Evolutionary conservation across 1,140 invertebrate species (phyloP).

Genomic region (Ridgeia piscesae): DNA sequence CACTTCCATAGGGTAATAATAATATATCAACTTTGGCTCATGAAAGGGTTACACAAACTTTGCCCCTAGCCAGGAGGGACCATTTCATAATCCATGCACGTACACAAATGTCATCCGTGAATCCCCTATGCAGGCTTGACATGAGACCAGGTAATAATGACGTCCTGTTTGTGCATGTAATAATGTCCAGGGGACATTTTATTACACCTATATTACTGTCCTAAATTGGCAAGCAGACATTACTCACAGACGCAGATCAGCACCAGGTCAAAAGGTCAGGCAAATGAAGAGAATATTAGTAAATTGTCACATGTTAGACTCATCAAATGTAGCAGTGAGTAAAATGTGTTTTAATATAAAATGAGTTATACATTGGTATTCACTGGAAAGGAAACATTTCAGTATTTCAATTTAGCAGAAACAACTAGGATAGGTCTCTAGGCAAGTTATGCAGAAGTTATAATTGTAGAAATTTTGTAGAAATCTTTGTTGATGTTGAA

Average conservation of each 20-base stretch:
- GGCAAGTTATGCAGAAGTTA: neutral
- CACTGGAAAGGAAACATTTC: neutral
- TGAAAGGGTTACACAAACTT: neutral
- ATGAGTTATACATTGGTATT: too few species aligned
- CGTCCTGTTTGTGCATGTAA: neutral
- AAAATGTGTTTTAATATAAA: too few species aligned
- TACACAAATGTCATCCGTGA: neutral
- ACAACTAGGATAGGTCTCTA: neutral
- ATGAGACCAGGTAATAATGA: neutral
- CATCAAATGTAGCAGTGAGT: too few species aligned
- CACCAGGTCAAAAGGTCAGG: neutral
- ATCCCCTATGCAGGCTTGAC: neutral
- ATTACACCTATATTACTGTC: neutral
- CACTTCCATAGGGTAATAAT: neutral
- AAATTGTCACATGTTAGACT: neutral
- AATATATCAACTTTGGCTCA: neutral
- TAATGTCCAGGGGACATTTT: neutral
- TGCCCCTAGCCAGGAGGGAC: neutral
- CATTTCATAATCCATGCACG: neutral
- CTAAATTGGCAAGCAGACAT: neutral
- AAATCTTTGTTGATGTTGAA: neutral
- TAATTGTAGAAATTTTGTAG: neutral
- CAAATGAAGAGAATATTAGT: neutral
- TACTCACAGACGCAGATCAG: neutral
- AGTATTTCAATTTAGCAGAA: neutral